Base-by-base conservation (phyloP, 53 echinoderm and acorn worm species). In the Zoroaster sp. region DNA sequence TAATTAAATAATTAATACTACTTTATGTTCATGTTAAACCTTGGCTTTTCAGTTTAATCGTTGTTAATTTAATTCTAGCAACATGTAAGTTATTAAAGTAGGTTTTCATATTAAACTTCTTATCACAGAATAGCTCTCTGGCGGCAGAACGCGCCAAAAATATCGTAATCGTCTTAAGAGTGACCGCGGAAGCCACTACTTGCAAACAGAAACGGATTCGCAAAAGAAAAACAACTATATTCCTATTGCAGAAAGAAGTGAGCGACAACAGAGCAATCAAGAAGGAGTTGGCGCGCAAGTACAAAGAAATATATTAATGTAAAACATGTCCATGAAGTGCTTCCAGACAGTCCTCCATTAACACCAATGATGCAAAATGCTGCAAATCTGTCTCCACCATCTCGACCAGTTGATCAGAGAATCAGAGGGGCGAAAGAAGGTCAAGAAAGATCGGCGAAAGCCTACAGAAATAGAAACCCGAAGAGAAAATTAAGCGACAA, bases 91-190 rank as follows among this genome's bases (percentile, higher is more conserved):
- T 45, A 1, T 20, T 28, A 65, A 28, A 20, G 69, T 69, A 69
- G 34, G 52, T 51, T 78, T 78, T n/a, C 3, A 45, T 45, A 45
- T 78, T 34, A 78, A 78, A 20, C 31, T 47, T 78, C 78, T 49
- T 49, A 78, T 78, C 52, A 47, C 69, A 85, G 69, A 35, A 85
- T 85, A 71, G 86, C 86, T 85, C 86, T 85, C 67, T 43, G 42
- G 69, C 70, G 45, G 86, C 86, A 69, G 86, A 85, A 85, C 86
- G 86, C 1, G 66, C 86, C 86, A 71, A 85, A 40, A 30, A 42
- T 85, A 85, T 34, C 69, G 71, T 13, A 68, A 85, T 41, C 69
- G 71, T 70, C 45, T 69, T 4, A 85, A 69, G 31, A 85, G 42
- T 20, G 71, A 85, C 44, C 86, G 31, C 44, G 40, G 34, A 46